These are phyloP conservation scores for Wiebesia pumilae DNA, from an alignment of 1,140 invertebrate species.

Conservation along the genomic window DNA sequence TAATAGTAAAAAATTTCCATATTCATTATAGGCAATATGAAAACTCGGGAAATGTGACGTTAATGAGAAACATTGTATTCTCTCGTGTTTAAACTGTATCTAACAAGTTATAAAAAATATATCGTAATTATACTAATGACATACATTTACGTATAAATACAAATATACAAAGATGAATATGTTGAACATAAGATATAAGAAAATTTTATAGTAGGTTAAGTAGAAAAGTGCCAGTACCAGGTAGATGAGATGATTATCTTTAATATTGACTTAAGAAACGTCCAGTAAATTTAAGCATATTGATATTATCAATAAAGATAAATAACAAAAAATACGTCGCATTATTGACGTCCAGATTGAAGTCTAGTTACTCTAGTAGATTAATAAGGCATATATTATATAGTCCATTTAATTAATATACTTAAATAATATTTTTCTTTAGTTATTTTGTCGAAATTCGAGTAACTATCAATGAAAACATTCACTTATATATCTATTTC, in stretches of 20 bases:
- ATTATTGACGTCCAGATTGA: slow-evolving; percentile 70
- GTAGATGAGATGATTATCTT: slow-evolving; percentile 66
- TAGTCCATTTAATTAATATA: slow-evolving; percentile 53
- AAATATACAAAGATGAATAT: neutral
- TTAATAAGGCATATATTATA: slow-evolving; percentile 55
- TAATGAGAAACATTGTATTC: neutral
- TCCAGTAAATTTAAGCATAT: slow-evolving; percentile 74
- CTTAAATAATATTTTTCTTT: slow-evolving; percentile 49
- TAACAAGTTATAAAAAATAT: neutral
- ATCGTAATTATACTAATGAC: neutral
- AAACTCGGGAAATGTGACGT: neutral
- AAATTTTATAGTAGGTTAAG: slow-evolving; percentile 68
- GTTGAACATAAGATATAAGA: too few relatives aligned
- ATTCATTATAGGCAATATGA: neutral
- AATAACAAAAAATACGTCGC: slow-evolving; percentile 56
- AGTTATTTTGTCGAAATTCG: slow-evolving; percentile 51
- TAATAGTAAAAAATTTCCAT: neutral
- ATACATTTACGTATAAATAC: slow-evolving; percentile 6
- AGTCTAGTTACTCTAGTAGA: slow-evolving; percentile 74
- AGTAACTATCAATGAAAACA: slow-evolving; percentile 30
- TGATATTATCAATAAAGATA: slow-evolving; percentile 54
- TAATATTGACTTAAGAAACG: slow-evolving; percentile 71
- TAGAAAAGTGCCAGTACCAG: slow-evolving; percentile 75
- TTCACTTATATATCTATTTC: slow-evolving; percentile 44
- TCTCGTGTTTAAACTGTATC: neutral